A percentile compares a stretch with the other conserved stretches of the same genome.
These are phyloP conservation scores for Ornithorhynchus anatinus DNA, from an alignment of 2,113 vertebrate species.

Conservation along the genomic window DNA sequence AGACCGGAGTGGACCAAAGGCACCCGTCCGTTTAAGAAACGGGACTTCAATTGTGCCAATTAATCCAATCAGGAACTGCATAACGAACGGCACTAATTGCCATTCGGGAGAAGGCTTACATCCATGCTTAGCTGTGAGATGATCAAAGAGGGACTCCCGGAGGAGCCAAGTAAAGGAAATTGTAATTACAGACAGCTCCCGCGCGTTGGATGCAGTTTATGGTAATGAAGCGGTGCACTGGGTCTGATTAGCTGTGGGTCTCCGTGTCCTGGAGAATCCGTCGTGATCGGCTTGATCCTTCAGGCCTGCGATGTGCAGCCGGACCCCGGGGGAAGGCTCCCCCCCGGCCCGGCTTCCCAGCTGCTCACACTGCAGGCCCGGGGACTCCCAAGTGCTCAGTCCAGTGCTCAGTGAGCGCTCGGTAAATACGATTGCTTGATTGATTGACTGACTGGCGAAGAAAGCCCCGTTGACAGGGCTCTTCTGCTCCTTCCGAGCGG, in stretches of 20 bases:
- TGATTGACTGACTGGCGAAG: no score
- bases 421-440: no score
- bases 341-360: no score
- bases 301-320: not conserved
- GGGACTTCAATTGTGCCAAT: slow-evolving; percentile 10
- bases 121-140: slow-evolving; percentile 6
- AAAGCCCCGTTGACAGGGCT: no score
- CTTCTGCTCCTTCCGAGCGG: no score
- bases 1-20: no score
- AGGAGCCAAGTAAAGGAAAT: slow-evolving; percentile 11
- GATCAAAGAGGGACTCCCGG: slow-evolving; percentile 12
- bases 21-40: no score
- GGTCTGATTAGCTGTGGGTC: slow-evolving; percentile 19
- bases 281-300: slow-evolving; percentile 20
- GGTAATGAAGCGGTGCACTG: slow-evolving; percentile 8
- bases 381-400: no score
- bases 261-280: no score
- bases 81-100: slow-evolving; percentile 32
- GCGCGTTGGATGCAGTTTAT: not conserved
- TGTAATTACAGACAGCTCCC: slow-evolving; percentile 15
- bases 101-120: not conserved
- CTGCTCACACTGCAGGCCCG: not conserved
- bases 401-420: no score
- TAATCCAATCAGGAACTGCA: slow-evolving; percentile 20
- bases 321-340: no score